Percentiles rank a stretch among this genome's conserved stretches.
These are phyloP conservation scores for Drosophila bocki DNA, from an alignment of 1,140 invertebrate species.

Conservation along the genomic window DNA sequence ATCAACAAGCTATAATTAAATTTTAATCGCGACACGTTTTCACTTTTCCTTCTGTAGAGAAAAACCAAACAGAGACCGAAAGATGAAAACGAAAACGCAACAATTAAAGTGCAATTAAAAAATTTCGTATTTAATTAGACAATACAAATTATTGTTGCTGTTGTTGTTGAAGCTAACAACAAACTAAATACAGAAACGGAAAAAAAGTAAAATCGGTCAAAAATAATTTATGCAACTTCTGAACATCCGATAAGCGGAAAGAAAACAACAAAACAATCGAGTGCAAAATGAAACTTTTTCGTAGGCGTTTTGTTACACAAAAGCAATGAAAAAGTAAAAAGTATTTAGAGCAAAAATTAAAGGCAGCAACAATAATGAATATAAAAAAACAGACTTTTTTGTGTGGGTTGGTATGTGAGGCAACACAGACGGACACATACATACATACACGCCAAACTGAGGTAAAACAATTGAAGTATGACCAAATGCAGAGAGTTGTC, in stretches of 20 bases:
- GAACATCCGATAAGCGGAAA: slow-evolving; percentile 42
- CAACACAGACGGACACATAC: slow-evolving; percentile 35
- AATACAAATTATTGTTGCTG: slow-evolving; percentile 21
- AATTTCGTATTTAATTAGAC: slow-evolving; percentile 55
- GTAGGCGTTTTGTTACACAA: slow-evolving; percentile 63
- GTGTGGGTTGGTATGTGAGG: slow-evolving; percentile 57
- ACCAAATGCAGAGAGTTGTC: slow-evolving; percentile 52
- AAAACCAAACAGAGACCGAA: slow-evolving; percentile 37
- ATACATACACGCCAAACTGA: slow-evolving; percentile 10
- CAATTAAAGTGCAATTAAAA: slow-evolving; percentile 79
- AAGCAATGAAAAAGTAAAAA: slow-evolving; percentile 56
- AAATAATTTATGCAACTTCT: slow-evolving; percentile 76
- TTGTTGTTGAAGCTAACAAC: slow-evolving; percentile 21
- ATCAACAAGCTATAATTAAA: slow-evolving; percentile 69
- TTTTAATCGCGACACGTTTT: slow-evolving; percentile 68
- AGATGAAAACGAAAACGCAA: slow-evolving; percentile 57
- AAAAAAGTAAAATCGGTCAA: slow-evolving; percentile 45
- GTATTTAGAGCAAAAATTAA: slow-evolving; percentile 78
- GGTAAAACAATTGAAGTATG: slow-evolving; percentile 76
- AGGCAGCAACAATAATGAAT: slow-evolving; percentile 46
- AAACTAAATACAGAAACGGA: slow-evolving; percentile 33
- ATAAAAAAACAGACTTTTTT: slow-evolving; percentile 30
- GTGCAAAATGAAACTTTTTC: slow-evolving; percentile 58
- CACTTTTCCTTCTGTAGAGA: slow-evolving; percentile 59
- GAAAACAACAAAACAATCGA: slow-evolving; percentile 24